Evolutionary conservation across 2,797 vertebrate species (phyloP).

Genomic region (Etheostoma perlongum): DNA sequence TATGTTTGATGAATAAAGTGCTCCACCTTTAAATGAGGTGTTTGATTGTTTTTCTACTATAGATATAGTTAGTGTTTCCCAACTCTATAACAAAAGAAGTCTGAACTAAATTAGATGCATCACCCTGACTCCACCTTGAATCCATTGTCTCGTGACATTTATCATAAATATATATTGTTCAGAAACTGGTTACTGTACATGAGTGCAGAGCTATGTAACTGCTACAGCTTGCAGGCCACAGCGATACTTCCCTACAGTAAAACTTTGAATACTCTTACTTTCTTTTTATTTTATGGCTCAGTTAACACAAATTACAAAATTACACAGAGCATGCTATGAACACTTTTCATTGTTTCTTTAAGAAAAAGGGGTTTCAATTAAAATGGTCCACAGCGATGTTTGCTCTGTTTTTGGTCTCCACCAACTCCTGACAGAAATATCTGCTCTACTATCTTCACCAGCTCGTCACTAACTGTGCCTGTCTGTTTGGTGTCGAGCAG

Average conservation of each 20-base stretch:
- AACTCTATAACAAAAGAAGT: constrained; percentile 31
- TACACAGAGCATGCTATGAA: not conserved
- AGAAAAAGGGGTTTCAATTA: not conserved
- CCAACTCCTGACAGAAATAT: not conserved
- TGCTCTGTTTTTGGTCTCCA: not conserved
- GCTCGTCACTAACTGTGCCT: not conserved
- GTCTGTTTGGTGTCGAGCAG: not conserved
- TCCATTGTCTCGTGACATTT: not conserved
- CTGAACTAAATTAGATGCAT: constrained; percentile 20
- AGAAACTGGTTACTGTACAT: not conserved
- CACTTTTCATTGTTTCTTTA: not conserved
- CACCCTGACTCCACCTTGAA: constrained; percentile 7
- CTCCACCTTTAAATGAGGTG: constrained; percentile 45
- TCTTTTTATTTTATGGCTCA: not conserved
- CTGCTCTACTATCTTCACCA: not conserved
- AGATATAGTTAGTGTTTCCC: constrained; percentile 23
- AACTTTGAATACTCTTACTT: not conserved
- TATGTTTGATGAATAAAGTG: constrained; percentile 47
- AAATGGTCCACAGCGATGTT: not conserved
- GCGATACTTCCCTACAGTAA: not conserved
- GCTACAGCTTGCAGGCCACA: too few species aligned
- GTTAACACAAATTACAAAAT: not conserved
- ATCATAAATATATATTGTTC: not conserved
- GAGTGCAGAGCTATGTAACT: constrained; percentile 3
- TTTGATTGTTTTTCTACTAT: constrained; percentile 44